Evolutionary conservation across 2,113 vertebrate genomes (phyloP), one percentile per base, ranked within the genome.

Genomic region (Artemisiospiza belli): DNA sequence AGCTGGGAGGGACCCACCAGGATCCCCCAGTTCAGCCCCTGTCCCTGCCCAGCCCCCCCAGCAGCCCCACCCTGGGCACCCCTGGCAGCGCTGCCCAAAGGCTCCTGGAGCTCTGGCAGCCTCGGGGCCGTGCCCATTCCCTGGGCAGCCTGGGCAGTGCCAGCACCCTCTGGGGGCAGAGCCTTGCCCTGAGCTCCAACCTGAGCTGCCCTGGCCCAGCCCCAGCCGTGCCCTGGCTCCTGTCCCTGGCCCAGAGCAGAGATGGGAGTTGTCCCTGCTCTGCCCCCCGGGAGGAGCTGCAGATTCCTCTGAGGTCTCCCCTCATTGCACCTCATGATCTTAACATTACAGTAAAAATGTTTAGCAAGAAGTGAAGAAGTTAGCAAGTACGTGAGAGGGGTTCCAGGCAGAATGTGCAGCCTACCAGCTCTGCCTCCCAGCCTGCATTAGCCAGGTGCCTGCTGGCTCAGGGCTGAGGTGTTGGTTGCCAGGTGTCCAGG

Each of bases 401-500:
- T 54, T 82, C 20, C 54, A 5, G 62, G 49, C 12, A 15, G 4
- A 8, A 9, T 27, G 14, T 22, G 27, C 4, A n/a, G 46, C 23
- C 16, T 39, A 2, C 8, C 9, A 16, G 0, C 43, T 58, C 10
- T 57, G 16, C 35, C 13, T n/a, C 22, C 41, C 11, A 15, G 63
- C 3, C 3, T 31, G 33, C 20, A 2, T 22, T 11, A 18, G 8
- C 0, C 6, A 15, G n/a, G 35, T 8, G n/a, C 39, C 12, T 4
- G 28, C 12, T 37, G 12, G 6, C 14, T 1, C 3, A 11, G 16
- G 46, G 67, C 11, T 10, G 5, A 1, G 43, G 7, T 11, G 41
- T 3, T 28, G 20, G 9, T 3, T 27, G 12, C 33, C 23, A 9
- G 23, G 15, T 2, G 10, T 5, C 6, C 18, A 0, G 12, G 0